Base-by-base conservation (phyloP, 2,888 invertebrate genomes). In the Melanophora roralis region DNA sequence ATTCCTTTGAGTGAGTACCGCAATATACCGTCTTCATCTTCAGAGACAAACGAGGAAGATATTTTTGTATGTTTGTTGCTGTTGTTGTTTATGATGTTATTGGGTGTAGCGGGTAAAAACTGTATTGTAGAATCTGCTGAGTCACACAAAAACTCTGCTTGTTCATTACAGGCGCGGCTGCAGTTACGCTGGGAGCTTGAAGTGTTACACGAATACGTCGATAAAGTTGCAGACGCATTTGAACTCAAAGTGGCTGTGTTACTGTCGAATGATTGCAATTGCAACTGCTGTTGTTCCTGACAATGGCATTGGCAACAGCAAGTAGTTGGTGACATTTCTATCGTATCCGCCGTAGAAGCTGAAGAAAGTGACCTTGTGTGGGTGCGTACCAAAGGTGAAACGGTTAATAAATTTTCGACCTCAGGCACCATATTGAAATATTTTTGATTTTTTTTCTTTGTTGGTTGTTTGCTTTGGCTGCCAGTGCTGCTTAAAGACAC, bases 1-100 rank as follows among this genome's bases (percentile, higher is more conserved):
- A 78, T 81, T 32, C 88, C 88, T 85, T 88, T 88, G 82, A 82
- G 85, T 21, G 87, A 88, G 34, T 87, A 85, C 3, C 85, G 84
- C 82, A 84, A 76, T 1, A 80, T 84, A 51, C 83, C 82, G 51
- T 73, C 83, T 69, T 83, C 78, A 53, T 59, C 78, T 34, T 81
- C 81, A 34, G 67, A 74, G 2, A 47, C 34, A 55, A 49, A 81
- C 12, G 74, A 60, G 45, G 67, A 45, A 32, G 55, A 67, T 67
- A 60, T 14, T n/a, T n/a, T n/a, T 45, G 60, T 43, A 23, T 45
- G 60, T 27, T 57, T 49, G 19, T 47, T 32, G 57, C 8, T 67
- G n/a, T 21, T 49, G 38, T 11, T 45, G 21, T 11, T 34, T 49
- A 3, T n/a, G 23, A 21, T 53, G 65, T 64, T 76, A 51, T 36